A percentile compares a stretch with the other conserved stretches of the same genome.
These are phyloP conservation scores for Menidia beryllina DNA, from an alignment of 2,113 vertebrate species.

Conservation along the genomic window DNA sequence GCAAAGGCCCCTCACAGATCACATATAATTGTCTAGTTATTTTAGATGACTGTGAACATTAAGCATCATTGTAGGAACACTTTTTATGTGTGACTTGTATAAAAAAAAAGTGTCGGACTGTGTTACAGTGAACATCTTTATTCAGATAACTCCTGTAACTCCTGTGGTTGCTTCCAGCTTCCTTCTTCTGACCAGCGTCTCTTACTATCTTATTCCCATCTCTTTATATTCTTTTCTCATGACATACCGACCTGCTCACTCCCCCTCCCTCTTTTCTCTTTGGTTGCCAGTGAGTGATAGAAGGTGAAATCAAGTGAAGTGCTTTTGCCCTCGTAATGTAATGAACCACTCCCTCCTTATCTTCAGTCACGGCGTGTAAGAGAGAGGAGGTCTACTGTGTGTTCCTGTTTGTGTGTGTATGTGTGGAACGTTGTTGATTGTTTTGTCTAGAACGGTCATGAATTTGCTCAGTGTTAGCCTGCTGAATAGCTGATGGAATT, in stretches of 20 bases:
- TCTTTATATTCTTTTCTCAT: neutral
- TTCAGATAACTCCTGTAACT: neutral
- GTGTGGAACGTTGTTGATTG: conserved; percentile 50
- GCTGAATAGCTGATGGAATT: conserved; percentile 67
- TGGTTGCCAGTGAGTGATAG: conserved; percentile 36
- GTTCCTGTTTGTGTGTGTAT: conserved; percentile 14
- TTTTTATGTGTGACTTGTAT: no score
- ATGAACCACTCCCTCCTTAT: conserved; percentile 65
- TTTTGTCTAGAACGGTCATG: conserved; percentile 71
- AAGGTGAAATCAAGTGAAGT: conserved; percentile 63
- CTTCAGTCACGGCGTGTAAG: conserved; percentile 59
- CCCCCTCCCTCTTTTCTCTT: neutral
- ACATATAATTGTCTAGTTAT: no score
- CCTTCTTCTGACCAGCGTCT: no score
- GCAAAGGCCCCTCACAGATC: no score
- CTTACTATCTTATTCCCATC: no score
- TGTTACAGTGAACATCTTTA: neutral
- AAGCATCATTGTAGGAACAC: no score
- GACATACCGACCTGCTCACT: neutral
- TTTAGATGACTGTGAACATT: no score
- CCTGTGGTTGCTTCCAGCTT: no score
- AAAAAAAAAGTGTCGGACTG: no score
- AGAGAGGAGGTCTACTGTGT: conserved; percentile 35
- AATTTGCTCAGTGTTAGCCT: conserved; percentile 62
- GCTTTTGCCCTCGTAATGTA: conserved; percentile 52